Percentiles rank a stretch among this genome's conserved stretches.
Evolutionary conservation across 2,797 vertebrate genomes (phyloP).

Genomic region (Sciurus carolinensis): DNA sequence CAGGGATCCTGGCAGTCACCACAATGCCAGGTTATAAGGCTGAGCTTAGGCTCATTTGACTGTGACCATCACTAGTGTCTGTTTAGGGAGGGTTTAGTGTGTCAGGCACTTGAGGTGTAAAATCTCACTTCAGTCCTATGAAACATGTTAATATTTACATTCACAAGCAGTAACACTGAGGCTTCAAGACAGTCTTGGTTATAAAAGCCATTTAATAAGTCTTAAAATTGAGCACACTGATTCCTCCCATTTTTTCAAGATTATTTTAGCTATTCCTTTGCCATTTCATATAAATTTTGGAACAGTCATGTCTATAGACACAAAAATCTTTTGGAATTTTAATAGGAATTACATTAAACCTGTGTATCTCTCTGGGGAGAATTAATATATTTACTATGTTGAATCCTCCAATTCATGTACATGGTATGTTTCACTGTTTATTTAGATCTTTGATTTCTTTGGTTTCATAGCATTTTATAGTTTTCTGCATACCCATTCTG

Average conservation of each 20-base stretch:
- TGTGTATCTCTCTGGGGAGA: neutral
- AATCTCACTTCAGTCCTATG: slow-evolving; percentile 12
- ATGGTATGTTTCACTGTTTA: neutral
- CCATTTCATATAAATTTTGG: neutral
- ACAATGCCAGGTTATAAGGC: neutral
- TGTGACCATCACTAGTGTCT: neutral
- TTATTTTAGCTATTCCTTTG: neutral
- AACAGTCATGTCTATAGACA: neutral
- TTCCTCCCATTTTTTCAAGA: neutral
- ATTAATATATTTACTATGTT: neutral
- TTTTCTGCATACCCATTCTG: neutral
- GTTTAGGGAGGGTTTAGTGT: slow-evolving; percentile 10
- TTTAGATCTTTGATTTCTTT: neutral
- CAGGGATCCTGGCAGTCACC: neutral
- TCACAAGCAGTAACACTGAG: neutral
- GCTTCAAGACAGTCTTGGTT: no score
- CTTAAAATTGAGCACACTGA: neutral
- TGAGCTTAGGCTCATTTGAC: neutral
- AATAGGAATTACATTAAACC: neutral
- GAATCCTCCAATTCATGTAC: neutral
- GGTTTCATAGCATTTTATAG: neutral
- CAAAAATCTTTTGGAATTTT: neutral
- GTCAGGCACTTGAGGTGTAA: neutral
- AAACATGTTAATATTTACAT: neutral
- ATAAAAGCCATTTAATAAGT: neutral